Evolutionary conservation across 1,140 invertebrate genomes (phyloP).

Genomic region (Chrysopa pallens): DNA sequence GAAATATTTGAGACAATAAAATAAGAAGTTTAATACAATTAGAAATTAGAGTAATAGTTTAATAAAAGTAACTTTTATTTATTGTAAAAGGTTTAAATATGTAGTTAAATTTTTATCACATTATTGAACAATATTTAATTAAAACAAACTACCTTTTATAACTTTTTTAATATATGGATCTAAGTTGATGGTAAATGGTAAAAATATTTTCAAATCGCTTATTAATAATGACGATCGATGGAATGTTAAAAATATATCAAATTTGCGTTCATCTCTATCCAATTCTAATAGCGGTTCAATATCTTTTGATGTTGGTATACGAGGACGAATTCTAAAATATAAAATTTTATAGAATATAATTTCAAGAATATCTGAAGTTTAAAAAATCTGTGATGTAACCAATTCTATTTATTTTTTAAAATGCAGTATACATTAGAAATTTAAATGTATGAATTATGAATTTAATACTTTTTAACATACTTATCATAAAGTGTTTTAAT

Average conservation of each 20-base stretch:
- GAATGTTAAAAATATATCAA: conserved; percentile 81
- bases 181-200: conserved; percentile 91
- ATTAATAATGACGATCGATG: conserved; percentile 64
- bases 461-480: conserved; percentile 30
- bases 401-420: too few relatives aligned
- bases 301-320: conserved; percentile 71
- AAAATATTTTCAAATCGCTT: conserved; percentile 81
- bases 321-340: conserved; percentile 45
- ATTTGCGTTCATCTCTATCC: conserved; percentile 84
- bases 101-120: neutral
- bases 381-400: too few relatives aligned
- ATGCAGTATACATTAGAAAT: too few relatives aligned
- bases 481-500: conserved; percentile 84
- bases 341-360: neutral
- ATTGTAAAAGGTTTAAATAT: neutral
- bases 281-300: conserved; percentile 76
- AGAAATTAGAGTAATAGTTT: neutral
- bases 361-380: too few relatives aligned
- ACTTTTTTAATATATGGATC: conserved; percentile 93
- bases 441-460: neutral
- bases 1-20: neutral
- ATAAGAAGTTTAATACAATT: neutral
- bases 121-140: neutral
- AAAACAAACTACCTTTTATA: conserved; percentile 57
- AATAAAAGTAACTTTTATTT: neutral